Conservation (phyloP, 2,888 invertebrate species). For the Eupithecia subumbrata region DNA sequence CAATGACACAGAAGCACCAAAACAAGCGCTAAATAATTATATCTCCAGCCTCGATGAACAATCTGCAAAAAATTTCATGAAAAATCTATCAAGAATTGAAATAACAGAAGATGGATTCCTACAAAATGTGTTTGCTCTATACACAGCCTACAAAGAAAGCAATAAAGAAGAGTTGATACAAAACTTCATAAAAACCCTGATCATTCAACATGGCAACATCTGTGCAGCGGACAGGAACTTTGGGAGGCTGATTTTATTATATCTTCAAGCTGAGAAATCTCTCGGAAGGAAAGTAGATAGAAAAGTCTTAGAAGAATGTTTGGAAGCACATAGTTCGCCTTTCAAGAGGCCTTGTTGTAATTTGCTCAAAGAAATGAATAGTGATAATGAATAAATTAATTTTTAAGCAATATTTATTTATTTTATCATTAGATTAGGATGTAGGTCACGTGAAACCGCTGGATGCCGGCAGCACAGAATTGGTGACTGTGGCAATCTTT, state of each 20-base stretch:
- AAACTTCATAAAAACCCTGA: conserved; percentile 49
- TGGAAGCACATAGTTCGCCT: conserved; percentile 61
- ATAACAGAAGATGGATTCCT: conserved; percentile 54
- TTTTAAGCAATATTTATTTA: background rate
- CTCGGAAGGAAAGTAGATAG: conserved; percentile 33
- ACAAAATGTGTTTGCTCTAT: conserved; percentile 59
- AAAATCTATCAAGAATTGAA: conserved; percentile 49
- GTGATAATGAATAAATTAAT: conserved; percentile 25
- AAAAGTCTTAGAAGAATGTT: conserved; percentile 49
- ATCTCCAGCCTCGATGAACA: conserved; percentile 47
- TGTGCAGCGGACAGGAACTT: conserved; percentile 60
- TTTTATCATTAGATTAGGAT: background rate
- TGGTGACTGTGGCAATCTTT: too few relatives aligned
- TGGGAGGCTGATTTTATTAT: conserved; percentile 61
- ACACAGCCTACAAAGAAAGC: conserved; percentile 60
- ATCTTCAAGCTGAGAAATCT: conserved; percentile 58
- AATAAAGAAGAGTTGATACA: conserved; percentile 56
- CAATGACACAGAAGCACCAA: conserved; percentile 54
- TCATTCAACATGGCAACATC: conserved; percentile 45
- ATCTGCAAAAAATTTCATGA: conserved; percentile 50
- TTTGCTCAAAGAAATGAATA: conserved; percentile 53
- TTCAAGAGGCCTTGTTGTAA: conserved; percentile 65
- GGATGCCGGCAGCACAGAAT: background rate
- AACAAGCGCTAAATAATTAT: conserved; percentile 59
- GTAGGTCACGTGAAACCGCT: background rate